Evolutionary conservation across 2,888 invertebrate species (phyloP).

Genomic region (Netelia inedita): DNA sequence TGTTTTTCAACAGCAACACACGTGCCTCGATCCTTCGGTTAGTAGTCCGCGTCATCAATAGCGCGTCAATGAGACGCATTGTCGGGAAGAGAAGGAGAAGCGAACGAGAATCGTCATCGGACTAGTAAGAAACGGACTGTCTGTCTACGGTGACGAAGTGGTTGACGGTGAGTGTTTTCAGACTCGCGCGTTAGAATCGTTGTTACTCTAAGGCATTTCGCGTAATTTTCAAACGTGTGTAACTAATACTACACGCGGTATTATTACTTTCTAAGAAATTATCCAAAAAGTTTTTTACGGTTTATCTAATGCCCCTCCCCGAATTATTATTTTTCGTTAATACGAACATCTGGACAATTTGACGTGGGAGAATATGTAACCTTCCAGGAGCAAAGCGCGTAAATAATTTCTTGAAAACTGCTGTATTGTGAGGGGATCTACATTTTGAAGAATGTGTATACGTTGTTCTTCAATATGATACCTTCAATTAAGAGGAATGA

Average conservation of each 20-base stretch:
- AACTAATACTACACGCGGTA: not conserved
- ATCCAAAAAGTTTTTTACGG: too few relatives aligned
- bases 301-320: too few relatives aligned
- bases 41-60: not conserved
- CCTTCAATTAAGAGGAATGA: not conserved
- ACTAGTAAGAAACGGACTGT: slow-evolving; percentile 13
- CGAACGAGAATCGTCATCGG: slow-evolving; percentile 31
- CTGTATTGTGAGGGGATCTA: too few relatives aligned
- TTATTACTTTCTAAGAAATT: too few relatives aligned
- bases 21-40: slow-evolving; percentile 22
- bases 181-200: not conserved
- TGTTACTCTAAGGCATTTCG: not conserved
- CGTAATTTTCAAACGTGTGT: not conserved
- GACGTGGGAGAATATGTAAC: too few relatives aligned
- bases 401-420: too few relatives aligned
- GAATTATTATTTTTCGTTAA: too few relatives aligned
- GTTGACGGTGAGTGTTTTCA: slow-evolving; percentile 8
- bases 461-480: too few relatives aligned
- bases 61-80: slow-evolving; percentile 19
- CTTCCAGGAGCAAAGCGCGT: too few relatives aligned
- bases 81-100: slow-evolving; percentile 24
- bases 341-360: too few relatives aligned
- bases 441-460: too few relatives aligned
- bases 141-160: slow-evolving; percentile 30
- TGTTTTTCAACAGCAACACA: slow-evolving; percentile 11